Base-by-base conservation (phyloP, 2,113 vertebrate genomes). In the Pavo muticus region DNA sequence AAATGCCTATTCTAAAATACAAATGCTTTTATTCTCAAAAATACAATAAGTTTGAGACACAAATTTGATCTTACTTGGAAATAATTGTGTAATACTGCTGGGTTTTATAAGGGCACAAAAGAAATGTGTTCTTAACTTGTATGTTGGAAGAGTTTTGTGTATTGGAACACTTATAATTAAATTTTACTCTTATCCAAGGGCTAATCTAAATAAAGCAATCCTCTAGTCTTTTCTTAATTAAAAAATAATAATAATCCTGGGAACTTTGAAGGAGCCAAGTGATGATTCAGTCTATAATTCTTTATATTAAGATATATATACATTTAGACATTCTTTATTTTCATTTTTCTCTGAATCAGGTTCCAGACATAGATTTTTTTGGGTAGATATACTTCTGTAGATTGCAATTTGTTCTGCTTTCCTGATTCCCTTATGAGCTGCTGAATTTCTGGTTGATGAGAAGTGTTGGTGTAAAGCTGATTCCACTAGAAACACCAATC, bases 391-490 rank as follows among this genome's bases (percentile, higher is more conserved):
- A 52, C 39, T 61, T 88, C 18, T 11, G 25, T 63, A 64, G 56
- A 23, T n/a, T 52, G 40, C 10, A 6, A 0, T 73, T 27, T 44
- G 73, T 13, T 63, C 27, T 67, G 23, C 64, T 61, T 86, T 69
- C 59, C 39, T 56, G 5, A 39, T 82, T 88, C 27, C 37, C 83
- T 63, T 5, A 1, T 39, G 68, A 19, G 5, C 16, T 77, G 45
- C 42, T 78, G 47, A 54, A 44, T 59, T 59, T 77, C 73, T 74
- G 20, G 48, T 52, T 1, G 1, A 1, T 70, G 23, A 59, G 14
- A 32, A 54, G 8, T 1, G 0, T 32, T 71, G 2, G 0, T 13
- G 6, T 83, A 17, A 82, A 81, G 35, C 32, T 68, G 4, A 42
- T 78, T 76, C 52, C 37, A 14, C 68, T 79, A 29, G 24, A 56